Base-by-base conservation (phyloP, 37 sponge, comb jelly and placozoan species). In the Aphrocallistes beatrix region DNA sequence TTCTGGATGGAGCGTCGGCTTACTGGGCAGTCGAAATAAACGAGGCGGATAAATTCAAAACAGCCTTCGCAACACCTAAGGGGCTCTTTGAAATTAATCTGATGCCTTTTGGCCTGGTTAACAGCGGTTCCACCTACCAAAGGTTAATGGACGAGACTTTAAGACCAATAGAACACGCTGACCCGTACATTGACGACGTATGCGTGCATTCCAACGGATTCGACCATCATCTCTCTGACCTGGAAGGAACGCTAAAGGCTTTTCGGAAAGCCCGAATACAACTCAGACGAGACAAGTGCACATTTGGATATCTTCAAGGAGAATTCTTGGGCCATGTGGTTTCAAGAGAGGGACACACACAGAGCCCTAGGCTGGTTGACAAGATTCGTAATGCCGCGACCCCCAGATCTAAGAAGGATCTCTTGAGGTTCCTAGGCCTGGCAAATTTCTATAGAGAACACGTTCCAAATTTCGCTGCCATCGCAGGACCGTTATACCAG, bases 91-190 rank as follows among this genome's bases (percentile, higher is more conserved):
- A 88, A 38, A 83, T 51, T 1, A 60, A 51, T 83, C 75, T 84
- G 16, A 84, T 88, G 83, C 84, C 84, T n/a, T 84, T 88, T 21
- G 88, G 88, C 23, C 81, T 88, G 0, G 48, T 48, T 23, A 82
- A 82, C 21, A 38, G 75, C 75, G 84, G 37, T 3, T 45, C 75
- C 1, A 85, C 47, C 50, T 85, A 81, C 36, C 85, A 81, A 34
- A 51, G 85, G 6, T 37, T 81, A 36, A 51, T 88, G 84, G 81
- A 60, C 34, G 3, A 19, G 28, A 30, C 75, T 6, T 28, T 60
- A 21, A 6, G n/a, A 32, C n/a, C 75, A 8, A 30, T 30, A 21
- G 3, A 6, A 6, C 10, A 60, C 21, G n/a, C 75, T 8, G 75
- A 60, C 1, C n/a, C 75, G 21, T 60, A 13, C n/a, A 30, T 60